Evolutionary conservation across 1,140 invertebrate species (phyloP).

Genomic region (Gonioctena quinquepunctata): DNA sequence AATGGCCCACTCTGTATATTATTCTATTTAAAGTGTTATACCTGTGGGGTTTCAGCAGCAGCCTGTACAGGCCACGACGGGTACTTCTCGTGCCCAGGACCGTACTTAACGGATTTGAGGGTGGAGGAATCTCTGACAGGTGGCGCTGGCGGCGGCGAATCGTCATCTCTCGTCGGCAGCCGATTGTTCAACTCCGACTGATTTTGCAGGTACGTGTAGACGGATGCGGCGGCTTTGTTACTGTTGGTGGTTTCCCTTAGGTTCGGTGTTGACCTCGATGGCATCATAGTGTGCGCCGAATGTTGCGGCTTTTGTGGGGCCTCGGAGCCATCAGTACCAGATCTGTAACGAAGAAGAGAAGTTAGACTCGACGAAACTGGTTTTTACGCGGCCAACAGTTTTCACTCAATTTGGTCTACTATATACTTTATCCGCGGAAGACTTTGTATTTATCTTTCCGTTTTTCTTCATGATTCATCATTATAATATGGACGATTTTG

Average conservation of each 20-base stretch:
- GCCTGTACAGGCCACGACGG: conserved; percentile 76
- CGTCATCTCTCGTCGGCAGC: conserved; percentile 37
- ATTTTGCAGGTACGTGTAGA: conserved; percentile 53
- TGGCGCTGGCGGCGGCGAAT: conserved; percentile 62
- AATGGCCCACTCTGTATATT: no score
- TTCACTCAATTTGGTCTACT: no score
- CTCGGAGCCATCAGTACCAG: conserved; percentile 40
- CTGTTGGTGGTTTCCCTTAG: conserved; percentile 40
- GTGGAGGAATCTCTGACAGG: conserved; percentile 72
- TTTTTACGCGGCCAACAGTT: neutral
- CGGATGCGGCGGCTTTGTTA: conserved; percentile 35
- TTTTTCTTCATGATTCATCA: no score
- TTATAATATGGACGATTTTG: no score
- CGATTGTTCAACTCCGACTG: conserved; percentile 34
- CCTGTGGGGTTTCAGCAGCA: conserved; percentile 55
- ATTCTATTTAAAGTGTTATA: neutral
- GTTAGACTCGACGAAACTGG: neutral
- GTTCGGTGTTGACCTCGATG: conserved; percentile 57
- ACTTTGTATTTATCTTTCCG: no score
- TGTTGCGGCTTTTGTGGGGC: conserved; percentile 24
- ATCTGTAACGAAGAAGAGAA: conserved; percentile 20
- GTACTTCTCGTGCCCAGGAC: conserved; percentile 79
- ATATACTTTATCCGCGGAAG: no score
- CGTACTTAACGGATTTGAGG: conserved; percentile 70
- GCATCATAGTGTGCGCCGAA: conserved; percentile 48